These are phyloP conservation scores for Pantala flavescens DNA, from an alignment of 1,140 invertebrate species.

Conservation along the genomic window DNA sequence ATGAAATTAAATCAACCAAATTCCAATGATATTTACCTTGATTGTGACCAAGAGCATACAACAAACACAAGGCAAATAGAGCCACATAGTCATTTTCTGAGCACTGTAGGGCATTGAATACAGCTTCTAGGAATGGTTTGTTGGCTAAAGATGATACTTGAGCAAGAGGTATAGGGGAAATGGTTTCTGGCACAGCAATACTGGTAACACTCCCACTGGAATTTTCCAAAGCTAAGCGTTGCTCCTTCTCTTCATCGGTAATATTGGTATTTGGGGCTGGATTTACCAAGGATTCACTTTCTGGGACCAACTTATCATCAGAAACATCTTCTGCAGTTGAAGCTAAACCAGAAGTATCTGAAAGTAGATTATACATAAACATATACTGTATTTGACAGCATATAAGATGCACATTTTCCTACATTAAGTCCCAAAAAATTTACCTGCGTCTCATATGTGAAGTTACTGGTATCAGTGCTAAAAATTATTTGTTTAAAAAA, in stretches of 20 bases:
- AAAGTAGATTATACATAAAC: not conserved
- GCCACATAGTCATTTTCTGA: conserved; percentile 89
- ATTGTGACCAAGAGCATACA: conserved; percentile 90
- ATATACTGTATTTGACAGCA: too few species aligned
- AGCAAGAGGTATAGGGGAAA: not conserved
- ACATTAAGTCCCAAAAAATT: too few species aligned
- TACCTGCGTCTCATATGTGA: too few species aligned
- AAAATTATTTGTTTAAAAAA: too few species aligned
- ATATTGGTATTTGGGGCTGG: conserved; percentile 47
- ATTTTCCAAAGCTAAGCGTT: conserved; percentile 45
- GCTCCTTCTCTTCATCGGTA: conserved; percentile 84
- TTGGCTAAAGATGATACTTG: conserved; percentile 34
- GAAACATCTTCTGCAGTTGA: not conserved
- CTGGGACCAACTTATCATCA: not conserved
- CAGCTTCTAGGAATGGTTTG: conserved; percentile 80
- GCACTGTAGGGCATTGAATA: conserved; percentile 70
- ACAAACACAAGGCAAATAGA: conserved; percentile 80
- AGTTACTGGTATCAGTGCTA: too few species aligned
- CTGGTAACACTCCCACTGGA: conserved; percentile 22
- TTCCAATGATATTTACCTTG: conserved; percentile 52
- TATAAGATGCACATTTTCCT: too few species aligned
- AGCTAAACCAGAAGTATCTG: not conserved
- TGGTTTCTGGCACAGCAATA: not conserved
- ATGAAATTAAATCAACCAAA: too few species aligned
- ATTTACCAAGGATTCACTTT: not conserved